Conservation (phyloP, 2,113 vertebrate genomes). For the Eulemur rufifrons region DNA sequence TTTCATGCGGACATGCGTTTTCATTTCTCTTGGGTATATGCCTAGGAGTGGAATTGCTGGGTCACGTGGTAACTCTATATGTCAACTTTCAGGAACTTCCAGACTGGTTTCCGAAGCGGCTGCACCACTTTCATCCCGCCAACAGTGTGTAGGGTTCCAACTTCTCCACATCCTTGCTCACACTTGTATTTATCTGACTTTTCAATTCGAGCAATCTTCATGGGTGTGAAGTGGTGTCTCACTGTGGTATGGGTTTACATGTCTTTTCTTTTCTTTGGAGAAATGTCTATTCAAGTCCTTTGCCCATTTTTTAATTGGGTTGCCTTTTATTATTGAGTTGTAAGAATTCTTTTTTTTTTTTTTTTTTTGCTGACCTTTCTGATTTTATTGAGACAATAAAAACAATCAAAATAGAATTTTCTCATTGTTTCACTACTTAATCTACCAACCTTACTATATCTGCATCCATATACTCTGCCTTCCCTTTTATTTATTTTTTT, state of each 20-base stretch:
- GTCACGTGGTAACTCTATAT: background rate
- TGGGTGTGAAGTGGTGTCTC: background rate
- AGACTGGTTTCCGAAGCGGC: background rate
- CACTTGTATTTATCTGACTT: too few relatives aligned
- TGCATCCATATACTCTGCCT: too few relatives aligned
- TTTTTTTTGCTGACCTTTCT: too few relatives aligned
- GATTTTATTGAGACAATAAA: too few relatives aligned
- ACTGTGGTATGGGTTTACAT: background rate
- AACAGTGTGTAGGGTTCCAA: background rate
- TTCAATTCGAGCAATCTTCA: background rate
- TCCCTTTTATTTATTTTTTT: too few relatives aligned
- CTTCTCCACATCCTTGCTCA: background rate
- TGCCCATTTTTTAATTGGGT: background rate
- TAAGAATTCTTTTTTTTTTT: background rate
- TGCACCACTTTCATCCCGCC: background rate
- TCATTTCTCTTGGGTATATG: background rate
- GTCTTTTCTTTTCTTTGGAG: background rate
- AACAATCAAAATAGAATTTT: too few relatives aligned
- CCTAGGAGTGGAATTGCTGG: background rate
- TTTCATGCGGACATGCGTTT: background rate
- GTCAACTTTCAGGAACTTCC: background rate
- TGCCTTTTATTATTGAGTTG: background rate
- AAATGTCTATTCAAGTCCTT: background rate
- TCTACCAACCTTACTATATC: too few relatives aligned
- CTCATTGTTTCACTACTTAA: too few relatives aligned